Conservation (phyloP, 2,113 vertebrate genomes). For the Lichenostomus cassidix region DNA sequence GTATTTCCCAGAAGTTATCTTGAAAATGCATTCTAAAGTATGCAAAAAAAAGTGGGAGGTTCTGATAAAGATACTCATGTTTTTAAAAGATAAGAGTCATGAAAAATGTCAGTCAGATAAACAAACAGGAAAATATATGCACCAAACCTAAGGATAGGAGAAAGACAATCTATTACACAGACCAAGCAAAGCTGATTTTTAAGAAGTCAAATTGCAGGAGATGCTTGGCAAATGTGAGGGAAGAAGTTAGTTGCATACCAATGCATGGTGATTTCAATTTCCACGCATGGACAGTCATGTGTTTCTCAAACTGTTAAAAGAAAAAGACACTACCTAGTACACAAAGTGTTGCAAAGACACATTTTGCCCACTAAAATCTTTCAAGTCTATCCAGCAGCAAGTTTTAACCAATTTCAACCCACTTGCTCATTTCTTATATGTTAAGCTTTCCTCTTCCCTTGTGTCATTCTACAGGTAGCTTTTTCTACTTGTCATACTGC, state of each 20-base stretch:
- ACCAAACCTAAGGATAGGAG: neutral
- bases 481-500: neutral
- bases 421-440: neutral
- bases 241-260: neutral
- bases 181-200: neutral
- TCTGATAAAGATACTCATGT: constrained; percentile 45
- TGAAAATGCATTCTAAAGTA: neutral
- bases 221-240: neutral
- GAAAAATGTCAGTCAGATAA: constrained; percentile 22
- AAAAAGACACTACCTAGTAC: neutral
- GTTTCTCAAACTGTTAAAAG: neutral
- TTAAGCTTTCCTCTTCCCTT: neutral
- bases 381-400: neutral
- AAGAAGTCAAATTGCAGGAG: neutral
- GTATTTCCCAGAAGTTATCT: constrained; percentile 36
- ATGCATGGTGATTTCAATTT: neutral
- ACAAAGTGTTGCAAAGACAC: neutral
- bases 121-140: neutral
- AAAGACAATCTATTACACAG: neutral
- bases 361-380: neutral
- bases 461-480: neutral
- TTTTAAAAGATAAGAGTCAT: constrained; percentile 37
- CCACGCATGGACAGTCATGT: neutral
- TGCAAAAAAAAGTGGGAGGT: neutral
- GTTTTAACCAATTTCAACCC: neutral